Evolutionary conservation across 2,113 vertebrate species (phyloP).

Genomic region (Oryctolagus cuniculus): mOryCun1.1 NC_091432.1:50665001-50665500

Average conservation of each 20-base stretch:
- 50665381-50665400: not conserved
- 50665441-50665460: not conserved
- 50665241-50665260: not conserved
- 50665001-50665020: not conserved
- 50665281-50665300: not conserved
- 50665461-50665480: not conserved
- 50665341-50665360: not conserved
- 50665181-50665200: not conserved
- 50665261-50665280: not conserved
- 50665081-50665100: not conserved
- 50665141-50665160: not conserved
- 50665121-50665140: accelerated
- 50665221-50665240: not conserved
- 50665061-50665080: not conserved
- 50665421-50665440: not conserved
- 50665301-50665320: not conserved
- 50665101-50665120: not conserved
- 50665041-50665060: not conserved
- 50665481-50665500: not conserved
- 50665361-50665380: not conserved
- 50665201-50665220: not conserved
- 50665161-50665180: not conserved
- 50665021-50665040: not conserved
- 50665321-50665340: not conserved
- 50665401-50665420: not conserved